Base-by-base conservation (phyloP, 2,888 invertebrate species). In the Spialia ferax region DNA sequence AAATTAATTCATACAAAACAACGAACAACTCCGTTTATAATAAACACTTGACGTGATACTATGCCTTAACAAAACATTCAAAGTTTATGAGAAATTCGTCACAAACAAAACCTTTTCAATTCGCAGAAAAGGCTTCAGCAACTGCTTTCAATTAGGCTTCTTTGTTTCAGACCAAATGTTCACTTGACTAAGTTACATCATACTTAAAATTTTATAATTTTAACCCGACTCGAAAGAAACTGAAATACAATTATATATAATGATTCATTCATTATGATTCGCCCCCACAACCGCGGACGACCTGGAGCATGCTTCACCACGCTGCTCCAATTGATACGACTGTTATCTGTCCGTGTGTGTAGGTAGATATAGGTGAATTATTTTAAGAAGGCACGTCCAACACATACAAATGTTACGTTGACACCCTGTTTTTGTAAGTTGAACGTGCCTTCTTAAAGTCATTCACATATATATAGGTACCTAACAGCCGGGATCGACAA, bases 91-190 rank as follows among this genome's bases (percentile, higher is more conserved):
- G 32, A 32, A 38, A 38, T 38, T n/a, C 38, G 38, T 38, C n/a
- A 38, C 38, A 38, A 38, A 38, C 38, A 38, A 38, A 38, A n/a
- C 38, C 38, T 38, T 38, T 38, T 38, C n/a, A 38, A 38, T n/a
- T 38, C 38, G 4, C 38, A n/a, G n/a, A 38, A 38, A 38, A n/a
- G 38, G n/a, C 38, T 1, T n/a, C 5, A n/a, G 38, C n/a, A 38
- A n/a, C 38, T 38, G 38, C n/a, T 38, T n/a, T 38, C 38, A 38
- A 38, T 38, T 38, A 1, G 5, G n/a, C 38, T 15, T 42, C 38
- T 42, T 42, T 42, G 38, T 42, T 42, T 42, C 13, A 2, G 6
- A 42, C 15, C 38, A 42, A 42, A 42, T 42, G 38, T 42, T 15
- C 38, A 42, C n/a, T 6, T n/a, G 7, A n/a, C 6, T 42, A 15